Evolutionary conservation across 1,140 invertebrate species (phyloP), one percentile per base, ranked within the genome.

Genomic region (Zaprionus inermis): DNA sequence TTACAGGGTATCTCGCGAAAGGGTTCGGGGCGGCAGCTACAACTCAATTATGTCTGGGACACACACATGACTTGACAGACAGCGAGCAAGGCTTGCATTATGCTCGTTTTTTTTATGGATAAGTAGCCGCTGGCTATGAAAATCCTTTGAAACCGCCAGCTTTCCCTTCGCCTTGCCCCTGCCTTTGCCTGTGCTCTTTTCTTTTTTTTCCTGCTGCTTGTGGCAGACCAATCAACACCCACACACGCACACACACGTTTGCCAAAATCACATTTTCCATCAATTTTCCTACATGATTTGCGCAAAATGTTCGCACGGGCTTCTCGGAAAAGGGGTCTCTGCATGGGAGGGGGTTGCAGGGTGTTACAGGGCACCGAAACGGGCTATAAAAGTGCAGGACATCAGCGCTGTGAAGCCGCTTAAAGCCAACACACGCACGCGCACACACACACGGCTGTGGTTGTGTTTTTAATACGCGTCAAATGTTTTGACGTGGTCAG

Each of bases 241-340:
- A 72, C 68, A 60, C 38, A 72, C 49, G 24, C 18, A 20, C 46
- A 32, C 44, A 67, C 11, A 36, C 51, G 55, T 72, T 69, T 72
- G 73, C 46, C 73, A 78, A 68, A 83, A 79, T 86, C 83, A 82
- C 78, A 83, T 83, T 88, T 76, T 76, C 76, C 72, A 78, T 86
- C 82, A 86, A 88, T 90, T 90, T 90, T 91, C 79, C 72, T 80
- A 90, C 77, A 90, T 90, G 81, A 90, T 90, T 90, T 90, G 82
- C 76, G 79, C 79, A 79, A 90, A 90, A 84, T 78, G 76, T 70
- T 68, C 58, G 57, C 51, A 61, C 79, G 63, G 3, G 6, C 65
- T 64, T 64, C 57, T 68, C 68, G 16, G 76, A 56, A 77, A 44
- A 70, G 55, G 66, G 67, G 18, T 28, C 3, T 38, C 2, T 9